Conservation (phyloP, 2,113 vertebrate genomes). For the Hylia prasina region DNA sequence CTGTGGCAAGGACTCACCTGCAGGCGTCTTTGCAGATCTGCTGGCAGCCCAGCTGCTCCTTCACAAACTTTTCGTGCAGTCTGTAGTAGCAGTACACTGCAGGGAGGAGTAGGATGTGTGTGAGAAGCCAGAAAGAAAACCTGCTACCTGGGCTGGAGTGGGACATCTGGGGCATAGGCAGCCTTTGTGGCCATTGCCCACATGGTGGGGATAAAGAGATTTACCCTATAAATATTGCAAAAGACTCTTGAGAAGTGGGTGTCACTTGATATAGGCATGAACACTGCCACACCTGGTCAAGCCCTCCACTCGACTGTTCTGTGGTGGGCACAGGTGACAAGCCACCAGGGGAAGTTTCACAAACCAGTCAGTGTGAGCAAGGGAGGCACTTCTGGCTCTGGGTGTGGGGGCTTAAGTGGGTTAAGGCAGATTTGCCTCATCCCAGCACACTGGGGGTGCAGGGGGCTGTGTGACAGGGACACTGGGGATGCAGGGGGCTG, state of each 20-base stretch:
- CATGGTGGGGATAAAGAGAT: not conserved
- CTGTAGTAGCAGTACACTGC: conserved; percentile 82
- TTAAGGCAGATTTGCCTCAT: not conserved
- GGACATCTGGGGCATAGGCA: not conserved
- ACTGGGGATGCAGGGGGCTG: not conserved
- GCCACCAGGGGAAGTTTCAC: not conserved
- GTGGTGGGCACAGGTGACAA: not conserved
- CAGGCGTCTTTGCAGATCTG: conserved; percentile 74
- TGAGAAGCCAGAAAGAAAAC: not conserved
- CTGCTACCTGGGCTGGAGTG: not conserved
- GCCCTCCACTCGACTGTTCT: not conserved
- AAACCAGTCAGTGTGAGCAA: not conserved
- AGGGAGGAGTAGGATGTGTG: not conserved
- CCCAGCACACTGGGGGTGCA: not conserved
- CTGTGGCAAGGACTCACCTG: conserved; percentile 59
- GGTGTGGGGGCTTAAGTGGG: not conserved
- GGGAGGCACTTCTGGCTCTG: not conserved
- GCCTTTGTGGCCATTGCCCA: not conserved
- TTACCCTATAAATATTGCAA: not conserved
- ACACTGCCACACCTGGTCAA: not conserved
- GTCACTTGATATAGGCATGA: not conserved
- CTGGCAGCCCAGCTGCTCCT: conserved; percentile 78
- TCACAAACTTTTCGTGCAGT: conserved; percentile 70
- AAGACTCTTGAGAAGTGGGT: not conserved
- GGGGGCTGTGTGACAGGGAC: not conserved